Base-by-base conservation (phyloP, 2,888 invertebrate genomes). In the Syrphus vitripennis region DNA sequence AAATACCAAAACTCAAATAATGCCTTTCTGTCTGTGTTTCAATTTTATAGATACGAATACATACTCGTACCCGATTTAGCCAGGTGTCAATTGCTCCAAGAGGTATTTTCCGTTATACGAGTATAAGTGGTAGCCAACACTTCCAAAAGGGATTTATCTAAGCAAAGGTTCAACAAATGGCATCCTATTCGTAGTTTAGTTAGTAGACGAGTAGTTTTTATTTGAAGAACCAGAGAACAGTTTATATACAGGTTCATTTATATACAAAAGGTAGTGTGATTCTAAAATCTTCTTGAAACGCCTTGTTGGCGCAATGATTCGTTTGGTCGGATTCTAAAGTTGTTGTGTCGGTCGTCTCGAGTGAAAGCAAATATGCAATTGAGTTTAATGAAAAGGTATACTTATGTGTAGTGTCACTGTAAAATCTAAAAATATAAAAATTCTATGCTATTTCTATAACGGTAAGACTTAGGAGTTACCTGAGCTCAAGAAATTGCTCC, bases 331-430 rank as follows among this genome's bases (percentile, higher is more conserved):
- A 21, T 34, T 2, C 31, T 48, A 16, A 21, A 4, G 1, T 50
- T 14, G 48, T 24, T 4, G 59, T n/a, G n/a, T n/a, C n/a, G n/a
- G n/a, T 37, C 5, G 65, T 77, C 55, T 63, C 55, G 77, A 76
- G 76, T 77, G 70, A 65, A 77, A 48, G 63, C 34, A 61, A 76
- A 70, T n/a, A n/a, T 75, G 50, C 42, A 55, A 63, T 76, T 70
- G 69, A 34, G 19, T 40, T 69, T 42, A 75, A 69, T 75, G 75
- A 75, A 42, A 71, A 48, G 26, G 21, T 77, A n/a, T n/a, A n/a
- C n/a, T n/a, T n/a, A n/a, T n/a, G n/a, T n/a, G n/a, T n/a, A n/a
- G n/a, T n/a, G n/a, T n/a, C n/a, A n/a, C n/a, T n/a, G n/a, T n/a
- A n/a, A n/a, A n/a, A n/a, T n/a, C n/a, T n/a, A n/a, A n/a, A n/a